Percentiles rank a stretch among this genome's conserved stretches.
Evolutionary conservation across 2,797 vertebrate genomes (phyloP).

Genomic region (Manis javanica): DNA sequence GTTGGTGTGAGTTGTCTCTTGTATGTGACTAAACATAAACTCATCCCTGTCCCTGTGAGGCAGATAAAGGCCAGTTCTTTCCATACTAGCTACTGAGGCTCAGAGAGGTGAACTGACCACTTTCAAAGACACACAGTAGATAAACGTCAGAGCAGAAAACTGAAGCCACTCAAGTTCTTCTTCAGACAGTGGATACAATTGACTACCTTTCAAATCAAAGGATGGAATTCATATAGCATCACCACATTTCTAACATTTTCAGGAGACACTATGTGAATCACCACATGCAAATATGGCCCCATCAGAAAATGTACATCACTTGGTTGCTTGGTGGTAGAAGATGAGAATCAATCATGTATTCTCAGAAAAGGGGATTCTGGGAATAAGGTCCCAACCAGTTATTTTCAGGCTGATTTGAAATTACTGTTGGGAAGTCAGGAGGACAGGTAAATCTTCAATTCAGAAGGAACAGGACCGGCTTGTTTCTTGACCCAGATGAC

Average conservation of each 20-base stretch:
- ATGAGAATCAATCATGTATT: slow-evolving; percentile 30
- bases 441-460: slow-evolving; percentile 51
- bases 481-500: slow-evolving; percentile 76
- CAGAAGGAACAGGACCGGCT: slow-evolving; percentile 63
- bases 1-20: background rate
- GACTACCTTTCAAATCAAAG: background rate
- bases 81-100: background rate
- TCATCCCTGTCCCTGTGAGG: background rate
- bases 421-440: slow-evolving; percentile 57
- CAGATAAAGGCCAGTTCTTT: background rate
- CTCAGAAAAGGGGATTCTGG: slow-evolving; percentile 41
- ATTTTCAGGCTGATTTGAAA: slow-evolving; percentile 67
- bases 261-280: background rate
- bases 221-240: background rate
- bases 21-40: background rate
- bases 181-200: background rate
- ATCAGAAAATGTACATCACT: background rate
- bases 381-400: slow-evolving; percentile 43
- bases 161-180: background rate
- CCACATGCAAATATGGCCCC: background rate
- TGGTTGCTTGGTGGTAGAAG: background rate
- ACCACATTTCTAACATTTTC: slow-evolving; percentile 11
- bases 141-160: background rate
- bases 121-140: background rate
- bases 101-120: background rate